Evolutionary conservation across 2,888 invertebrate species (phyloP).

Genomic region (Agriopis aurantiaria): DNA sequence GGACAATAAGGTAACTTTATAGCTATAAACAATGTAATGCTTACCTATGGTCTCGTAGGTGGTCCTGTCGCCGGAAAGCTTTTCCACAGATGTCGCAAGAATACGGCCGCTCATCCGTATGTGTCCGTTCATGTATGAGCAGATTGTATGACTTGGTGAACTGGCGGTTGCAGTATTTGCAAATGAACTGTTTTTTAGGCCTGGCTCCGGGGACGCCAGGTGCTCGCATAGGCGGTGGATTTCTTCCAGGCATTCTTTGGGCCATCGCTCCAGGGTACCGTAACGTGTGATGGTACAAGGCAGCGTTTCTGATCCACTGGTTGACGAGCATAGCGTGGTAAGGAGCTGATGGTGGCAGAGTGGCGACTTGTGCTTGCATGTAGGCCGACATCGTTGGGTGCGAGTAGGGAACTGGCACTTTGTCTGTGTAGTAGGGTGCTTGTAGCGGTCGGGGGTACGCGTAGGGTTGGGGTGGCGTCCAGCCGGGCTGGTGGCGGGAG

Average conservation of each 20-base stretch:
- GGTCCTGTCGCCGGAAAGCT: conserved; percentile 97
- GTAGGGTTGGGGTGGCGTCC: conserved; percentile 73
- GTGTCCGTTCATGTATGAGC: conserved; percentile 98
- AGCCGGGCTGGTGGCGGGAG: conserved; percentile 73
- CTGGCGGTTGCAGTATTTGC: conserved; percentile 98
- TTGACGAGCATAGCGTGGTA: conserved; percentile 89
- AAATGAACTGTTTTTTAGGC: conserved; percentile 96
- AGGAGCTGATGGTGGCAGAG: conserved; percentile 78
- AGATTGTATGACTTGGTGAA: conserved; percentile 99
- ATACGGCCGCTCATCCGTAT: conserved; percentile 98
- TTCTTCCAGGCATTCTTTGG: conserved; percentile 82
- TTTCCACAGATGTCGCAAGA: conserved; percentile 98
- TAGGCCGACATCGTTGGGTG: conserved; percentile 78
- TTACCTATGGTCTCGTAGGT: conserved; percentile 95
- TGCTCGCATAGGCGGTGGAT: conserved; percentile 85
- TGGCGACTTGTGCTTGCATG: conserved; percentile 80
- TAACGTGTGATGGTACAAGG: conserved; percentile 88
- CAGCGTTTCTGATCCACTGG: conserved; percentile 91
- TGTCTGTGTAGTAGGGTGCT: conserved; percentile 74
- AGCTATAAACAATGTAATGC: conserved; percentile 48
- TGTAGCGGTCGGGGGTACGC: conserved; percentile 75
- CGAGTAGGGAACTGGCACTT: conserved; percentile 69
- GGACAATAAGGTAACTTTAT: conserved; percentile 45
- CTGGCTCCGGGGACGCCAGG: conserved; percentile 86
- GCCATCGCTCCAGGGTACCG: conserved; percentile 82